Evolutionary conservation across 2,888 invertebrate genomes (phyloP).

Genomic region (Ametastegia equiseti): DNA sequence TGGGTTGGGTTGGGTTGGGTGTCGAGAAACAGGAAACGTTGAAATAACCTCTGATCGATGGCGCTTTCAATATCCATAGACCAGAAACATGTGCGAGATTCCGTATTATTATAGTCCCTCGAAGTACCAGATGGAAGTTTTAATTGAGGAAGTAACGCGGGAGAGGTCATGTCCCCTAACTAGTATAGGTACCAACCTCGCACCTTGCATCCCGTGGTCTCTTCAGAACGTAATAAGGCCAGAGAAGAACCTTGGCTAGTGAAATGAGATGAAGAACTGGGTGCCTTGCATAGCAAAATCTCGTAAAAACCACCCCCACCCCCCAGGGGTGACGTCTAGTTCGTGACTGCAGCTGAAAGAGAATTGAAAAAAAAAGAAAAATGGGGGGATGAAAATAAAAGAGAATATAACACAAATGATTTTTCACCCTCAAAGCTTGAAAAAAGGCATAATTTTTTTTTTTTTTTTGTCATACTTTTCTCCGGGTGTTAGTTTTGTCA

Average conservation of each 20-base stretch:
- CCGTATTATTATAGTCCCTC: too few relatives aligned
- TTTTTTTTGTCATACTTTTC: too few relatives aligned
- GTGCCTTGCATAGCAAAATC: conserved; percentile 26
- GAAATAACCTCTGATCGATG: not conserved
- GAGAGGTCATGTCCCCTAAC: conserved; percentile 26
- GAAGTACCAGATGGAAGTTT: conserved; percentile 15
- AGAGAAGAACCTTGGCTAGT: conserved; percentile 7
- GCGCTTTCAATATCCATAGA: not conserved
- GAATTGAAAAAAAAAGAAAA: not conserved
- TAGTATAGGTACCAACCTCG: not conserved
- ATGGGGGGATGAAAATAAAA: too few relatives aligned
- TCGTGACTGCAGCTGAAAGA: conserved; percentile 2
- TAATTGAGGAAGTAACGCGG: conserved; percentile 45
- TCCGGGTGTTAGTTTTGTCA: too few relatives aligned
- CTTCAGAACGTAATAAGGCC: conserved; percentile 30
- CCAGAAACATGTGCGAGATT: not conserved
- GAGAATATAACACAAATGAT: too few relatives aligned
- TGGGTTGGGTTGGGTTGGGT: not conserved
- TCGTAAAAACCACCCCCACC: not conserved
- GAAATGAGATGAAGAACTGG: conserved; percentile 37
- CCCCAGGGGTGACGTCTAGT: not conserved
- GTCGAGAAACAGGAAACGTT: not conserved
- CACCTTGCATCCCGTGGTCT: not conserved
- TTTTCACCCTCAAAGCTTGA: too few relatives aligned
- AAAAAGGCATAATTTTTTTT: too few relatives aligned